Base-by-base conservation (phyloP, 2,888 invertebrate genomes). In the Epirrhoe alternata region DNA sequence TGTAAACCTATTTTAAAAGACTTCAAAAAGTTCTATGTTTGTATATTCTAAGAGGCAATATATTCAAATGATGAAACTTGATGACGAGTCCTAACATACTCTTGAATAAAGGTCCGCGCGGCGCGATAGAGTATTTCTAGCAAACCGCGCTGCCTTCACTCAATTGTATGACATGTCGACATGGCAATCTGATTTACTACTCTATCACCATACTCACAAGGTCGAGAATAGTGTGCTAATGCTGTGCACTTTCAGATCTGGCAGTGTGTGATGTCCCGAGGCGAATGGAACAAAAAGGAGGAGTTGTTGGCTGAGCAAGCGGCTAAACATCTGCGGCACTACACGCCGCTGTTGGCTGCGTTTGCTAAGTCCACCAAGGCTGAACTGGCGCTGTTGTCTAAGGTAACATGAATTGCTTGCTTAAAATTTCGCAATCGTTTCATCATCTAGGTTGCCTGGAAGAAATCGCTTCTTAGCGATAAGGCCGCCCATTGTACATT, bases 281-380 rank as follows among this genome's bases (percentile, higher is more conserved):
- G 98, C 68, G 99, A 99, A 92, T 99, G 99, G 99, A 99, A 98
- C 92, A 99, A 99, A 92, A 99, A 99, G 87, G 99, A 99, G 88
- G 99, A 99, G 89, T 91, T 99, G 79, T 96, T 99, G 73, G 98
- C 98, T 57, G 99, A 99, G 84, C 99, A 99, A 92, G 98, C 99
- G 59, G 95, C 98, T 59, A 97, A 97, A 88, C 97, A 98, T 92
- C 94, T 97, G 83, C 97, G 97, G 81, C 95, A 95, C 80, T 98
- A 97, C 92, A 97, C 98, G 74, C 95, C 96, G 68, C 94, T 99
- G 77, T 95, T 99, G 84, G 96, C 96, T 73, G 97, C 97, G 35
- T 98, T 99, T 82, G 96, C 98, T 77, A 96, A 96, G 84, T 96
- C 96, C 72, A 96, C 97, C 72, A 97, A 97, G 82, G 96, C 98